These are phyloP conservation scores for Chalcosyrphus nemorum DNA, from an alignment of 2,888 invertebrate species.

Conservation along the genomic window DNA sequence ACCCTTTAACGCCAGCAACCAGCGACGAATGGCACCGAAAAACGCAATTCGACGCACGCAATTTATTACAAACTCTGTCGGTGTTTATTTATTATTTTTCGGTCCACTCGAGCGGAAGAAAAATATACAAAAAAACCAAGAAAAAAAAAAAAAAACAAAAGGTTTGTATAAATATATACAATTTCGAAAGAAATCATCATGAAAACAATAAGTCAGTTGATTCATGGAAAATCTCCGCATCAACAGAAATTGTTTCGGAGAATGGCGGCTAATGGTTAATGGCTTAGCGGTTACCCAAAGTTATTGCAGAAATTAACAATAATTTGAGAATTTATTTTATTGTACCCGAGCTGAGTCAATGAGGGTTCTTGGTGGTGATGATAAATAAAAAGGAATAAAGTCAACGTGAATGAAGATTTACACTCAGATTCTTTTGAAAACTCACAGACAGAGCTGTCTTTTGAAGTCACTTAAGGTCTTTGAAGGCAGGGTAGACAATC, in stretches of 20 bases:
- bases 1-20: slow-evolving; percentile 59
- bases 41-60: slow-evolving; percentile 69
- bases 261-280: not conserved
- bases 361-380: not conserved
- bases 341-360: slow-evolving; percentile 20
- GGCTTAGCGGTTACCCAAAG: slow-evolving; percentile 45
- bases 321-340: slow-evolving; percentile 59
- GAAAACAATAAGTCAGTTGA: slow-evolving; percentile 54
- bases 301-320: slow-evolving; percentile 55
- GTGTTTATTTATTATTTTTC: not conserved
- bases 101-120: slow-evolving; percentile 26
- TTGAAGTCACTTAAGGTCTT: too few relatives aligned
- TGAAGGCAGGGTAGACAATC: too few relatives aligned
- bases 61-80: slow-evolving; percentile 50
- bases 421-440: too few relatives aligned
- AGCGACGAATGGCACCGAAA: slow-evolving; percentile 49
- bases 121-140: slow-evolving; percentile 24
- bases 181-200: slow-evolving; percentile 32
- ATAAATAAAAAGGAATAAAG: not conserved
- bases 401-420: not conserved
- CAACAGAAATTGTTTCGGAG: not conserved
- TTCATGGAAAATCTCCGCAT: slow-evolving; percentile 50
- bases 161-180: slow-evolving; percentile 11
- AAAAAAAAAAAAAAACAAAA: slow-evolving; percentile 25
- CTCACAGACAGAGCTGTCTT: too few relatives aligned